Evolutionary conservation across 2,797 vertebrate species (phyloP), one percentile per base, ranked within the genome.

Genomic region (Cygnus olor): DNA sequence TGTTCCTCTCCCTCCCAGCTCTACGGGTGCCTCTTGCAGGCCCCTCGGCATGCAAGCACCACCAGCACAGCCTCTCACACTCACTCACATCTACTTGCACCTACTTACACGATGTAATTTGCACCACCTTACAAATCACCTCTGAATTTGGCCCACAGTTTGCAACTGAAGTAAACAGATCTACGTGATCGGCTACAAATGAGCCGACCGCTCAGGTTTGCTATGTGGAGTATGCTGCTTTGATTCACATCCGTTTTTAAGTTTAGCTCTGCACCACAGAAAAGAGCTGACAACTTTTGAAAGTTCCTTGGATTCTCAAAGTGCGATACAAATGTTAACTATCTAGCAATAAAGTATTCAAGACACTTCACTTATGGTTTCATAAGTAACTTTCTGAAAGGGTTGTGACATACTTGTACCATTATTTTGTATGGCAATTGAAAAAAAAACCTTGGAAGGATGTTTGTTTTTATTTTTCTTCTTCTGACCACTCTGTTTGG

Each of bases 401-500:
- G 96, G 95, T 90, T 95, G 94, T 97, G 96, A 97, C 96, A 96
- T 87, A 57, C 85, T 97, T 97, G 95, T 95, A 95, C 94, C 94
- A 54, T 96, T 96, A 93, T 93, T 97, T 96, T 92, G 86, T 95
- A 96, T 83, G 92, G 93, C 94, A 94, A 84, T 78, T 97, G 94
- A 95, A 95, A 96, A 97, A 95, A 95, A 93, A 93, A 89, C 86
- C 92, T 97, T 97, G 97, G 97, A 97, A 96, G 82, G 81, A 92
- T 95, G 95, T 97, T 98, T 97, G 97, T 96, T 98, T 98, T 97
- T 98, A 93, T 97, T 97, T 97, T 97, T 95, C 93, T 95, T 94
- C 92, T 97, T 96, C 97, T 97, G 96, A 97, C 97, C 97, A 96
- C 97, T 97, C 93, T 93, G 84, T 97, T 97, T 97, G 97, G 97